Evolutionary conservation across 2,888 invertebrate genomes (phyloP).

Genomic region (Bellardia pandia): DNA sequence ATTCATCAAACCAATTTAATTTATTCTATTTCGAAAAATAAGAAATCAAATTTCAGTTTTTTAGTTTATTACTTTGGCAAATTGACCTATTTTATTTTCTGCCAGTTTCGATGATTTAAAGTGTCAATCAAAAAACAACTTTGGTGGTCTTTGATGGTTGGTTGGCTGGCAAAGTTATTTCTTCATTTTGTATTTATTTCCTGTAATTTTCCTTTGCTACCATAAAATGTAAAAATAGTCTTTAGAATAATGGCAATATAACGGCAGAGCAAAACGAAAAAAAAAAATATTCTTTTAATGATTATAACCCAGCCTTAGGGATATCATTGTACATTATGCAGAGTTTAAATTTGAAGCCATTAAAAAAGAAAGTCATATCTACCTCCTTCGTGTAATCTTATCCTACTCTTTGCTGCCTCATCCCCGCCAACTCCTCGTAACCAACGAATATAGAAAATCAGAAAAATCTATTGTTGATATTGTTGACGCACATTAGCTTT

Average conservation of each 20-base stretch:
- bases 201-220: constrained; percentile 41
- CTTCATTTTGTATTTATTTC: constrained; percentile 22
- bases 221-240: constrained; percentile 38
- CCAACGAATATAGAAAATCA: neutral
- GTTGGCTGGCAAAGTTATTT: neutral
- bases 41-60: constrained; percentile 18
- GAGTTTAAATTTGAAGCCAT: constrained; percentile 64
- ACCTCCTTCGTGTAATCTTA: constrained; percentile 48
- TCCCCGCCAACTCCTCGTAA: neutral
- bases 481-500: constrained; percentile 73
- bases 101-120: constrained; percentile 55
- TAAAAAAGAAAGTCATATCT: constrained; percentile 61
- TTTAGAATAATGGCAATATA: constrained; percentile 53
- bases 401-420: constrained; percentile 11
- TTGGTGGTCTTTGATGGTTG: constrained; percentile 59
- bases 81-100: constrained; percentile 45
- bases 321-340: constrained; percentile 55
- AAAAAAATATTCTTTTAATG: constrained; percentile 41
- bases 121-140: constrained; percentile 65
- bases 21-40: neutral
- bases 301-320: constrained; percentile 66
- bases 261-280: constrained; percentile 44
- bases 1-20: neutral
- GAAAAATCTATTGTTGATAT: constrained; percentile 50
- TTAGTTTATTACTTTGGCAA: constrained; percentile 34